These are phyloP conservation scores for Euthynnus affinis DNA, from an alignment of 2,797 vertebrate genomes.

Conservation along the genomic window DNA sequence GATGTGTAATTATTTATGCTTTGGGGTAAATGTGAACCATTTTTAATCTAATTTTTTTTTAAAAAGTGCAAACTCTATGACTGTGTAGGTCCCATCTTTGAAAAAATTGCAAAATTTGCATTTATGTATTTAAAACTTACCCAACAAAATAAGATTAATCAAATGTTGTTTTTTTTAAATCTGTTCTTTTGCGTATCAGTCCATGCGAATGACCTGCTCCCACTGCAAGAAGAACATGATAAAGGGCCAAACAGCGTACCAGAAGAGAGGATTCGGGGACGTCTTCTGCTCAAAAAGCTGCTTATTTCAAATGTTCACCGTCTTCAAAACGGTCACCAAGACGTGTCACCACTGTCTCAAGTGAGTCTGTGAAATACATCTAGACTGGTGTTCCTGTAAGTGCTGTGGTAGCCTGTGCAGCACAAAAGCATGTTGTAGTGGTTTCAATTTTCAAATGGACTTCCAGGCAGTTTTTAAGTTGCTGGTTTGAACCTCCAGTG, in stretches of 20 bases:
- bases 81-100: background rate
- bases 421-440: no score
- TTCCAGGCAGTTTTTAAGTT: background rate
- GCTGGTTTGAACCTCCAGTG: no score
- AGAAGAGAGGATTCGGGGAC: constrained; percentile 93
- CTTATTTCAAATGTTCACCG: constrained; percentile 81
- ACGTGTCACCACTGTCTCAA: constrained; percentile 91
- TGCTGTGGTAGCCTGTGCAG: background rate
- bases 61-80: no score
- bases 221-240: constrained; percentile 91
- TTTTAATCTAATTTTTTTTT: background rate
- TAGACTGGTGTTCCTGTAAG: background rate
- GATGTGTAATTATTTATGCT: background rate
- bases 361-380: constrained; percentile 75
- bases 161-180: background rate
- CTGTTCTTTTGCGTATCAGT: background rate
- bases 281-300: constrained; percentile 96
- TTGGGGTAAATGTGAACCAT: background rate
- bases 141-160: background rate
- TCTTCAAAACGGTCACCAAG: constrained; percentile 77
- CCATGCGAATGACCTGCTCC: constrained; percentile 83
- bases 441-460: background rate
- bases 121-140: background rate
- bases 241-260: constrained; percentile 95
- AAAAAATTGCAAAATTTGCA: background rate